Conservation (phyloP, 2,888 invertebrate genomes). For the Caenorhabditis sp. region DNA sequence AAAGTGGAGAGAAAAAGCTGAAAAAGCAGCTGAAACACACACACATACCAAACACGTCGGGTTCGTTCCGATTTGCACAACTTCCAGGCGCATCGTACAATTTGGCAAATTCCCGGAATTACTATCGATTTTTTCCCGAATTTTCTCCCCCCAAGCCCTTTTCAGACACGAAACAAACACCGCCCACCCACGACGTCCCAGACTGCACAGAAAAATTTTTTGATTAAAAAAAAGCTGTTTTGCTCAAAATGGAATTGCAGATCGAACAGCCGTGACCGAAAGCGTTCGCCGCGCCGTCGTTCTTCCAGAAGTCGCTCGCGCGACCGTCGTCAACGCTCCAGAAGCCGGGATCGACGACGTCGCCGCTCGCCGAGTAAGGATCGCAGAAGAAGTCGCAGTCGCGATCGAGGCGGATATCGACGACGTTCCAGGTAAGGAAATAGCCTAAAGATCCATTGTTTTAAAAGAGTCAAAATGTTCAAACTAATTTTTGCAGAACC, state of each 20-base stretch:
- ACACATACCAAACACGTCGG: too few relatives aligned
- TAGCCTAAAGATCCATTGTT: too few relatives aligned
- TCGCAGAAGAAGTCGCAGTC: constrained; percentile 32
- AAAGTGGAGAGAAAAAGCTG: too few relatives aligned
- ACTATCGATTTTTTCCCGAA: too few relatives aligned
- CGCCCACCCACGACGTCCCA: too few relatives aligned
- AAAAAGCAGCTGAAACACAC: too few relatives aligned
- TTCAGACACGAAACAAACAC: not conserved
- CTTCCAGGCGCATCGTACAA: not conserved
- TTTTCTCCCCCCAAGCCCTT: not conserved
- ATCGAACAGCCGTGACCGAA: constrained; percentile 9
- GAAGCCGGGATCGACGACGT: constrained; percentile 52
- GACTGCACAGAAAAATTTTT: too few relatives aligned
- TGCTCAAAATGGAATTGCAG: not conserved
- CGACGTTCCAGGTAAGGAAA: constrained; percentile 33
- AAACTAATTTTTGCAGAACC: constrained; percentile 26
- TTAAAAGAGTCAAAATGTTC: not conserved
- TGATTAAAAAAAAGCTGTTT: too few relatives aligned
- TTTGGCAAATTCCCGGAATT: too few relatives aligned
- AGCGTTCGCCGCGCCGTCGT: not conserved
- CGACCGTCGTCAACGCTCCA: constrained; percentile 24
- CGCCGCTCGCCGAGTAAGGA: constrained; percentile 44
- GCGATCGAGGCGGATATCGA: constrained; percentile 34
- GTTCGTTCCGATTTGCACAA: not conserved
- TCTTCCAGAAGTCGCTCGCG: not conserved